Evolutionary conservation across 2,888 invertebrate genomes (phyloP), one percentile per base, ranked within the genome.

Genomic region (Epirrhoe tristata): DNA sequence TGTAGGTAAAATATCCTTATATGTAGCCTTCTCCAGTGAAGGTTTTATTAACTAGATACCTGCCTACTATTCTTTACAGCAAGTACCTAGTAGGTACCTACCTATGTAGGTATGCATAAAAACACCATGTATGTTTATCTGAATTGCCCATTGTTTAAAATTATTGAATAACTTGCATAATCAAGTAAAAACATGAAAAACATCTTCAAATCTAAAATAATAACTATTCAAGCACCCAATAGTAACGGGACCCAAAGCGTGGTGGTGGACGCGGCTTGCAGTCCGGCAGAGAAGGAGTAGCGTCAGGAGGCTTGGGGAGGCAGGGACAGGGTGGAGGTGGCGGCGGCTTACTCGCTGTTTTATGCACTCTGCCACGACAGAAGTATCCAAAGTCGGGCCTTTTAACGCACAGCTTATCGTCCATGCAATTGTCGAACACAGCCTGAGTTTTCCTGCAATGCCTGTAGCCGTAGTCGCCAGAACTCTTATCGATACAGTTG

Each of bases 331-430:
- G 93, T 62, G 94, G 94, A 4, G 91, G 84, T 57, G 91, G 86
- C 12, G 96, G 96, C 65, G 94, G 93, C 8, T 95, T 94, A 67
- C 88, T 94, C 85, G 73, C 74, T 6, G 94, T 90, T 56, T 93
- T 88, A 74, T 96, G 96, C 39, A 96, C 87, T 64, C 95, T 94
- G 0, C 96, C 95, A 73, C 97, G 95, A 63, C 96, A 94, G 86
- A 96, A 98, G 83, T 98, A 97, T 54, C 98, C 98, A 75, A 95
- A 96, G 1, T 95, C 94, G 1, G 98, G 98, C 66, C 98, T 95
- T 56, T 96, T 95, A 60, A 98, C 91, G 14, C 95, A 94, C 74
- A 98, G 76, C 76, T 97, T 97, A 51, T 97, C 96, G 60, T 95
- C 84, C 86, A 98, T 95, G 81, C 99, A 99, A 68, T 96, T 94